Conservation (phyloP, 2,113 vertebrate species). For the Mus spicilegus region DNA sequence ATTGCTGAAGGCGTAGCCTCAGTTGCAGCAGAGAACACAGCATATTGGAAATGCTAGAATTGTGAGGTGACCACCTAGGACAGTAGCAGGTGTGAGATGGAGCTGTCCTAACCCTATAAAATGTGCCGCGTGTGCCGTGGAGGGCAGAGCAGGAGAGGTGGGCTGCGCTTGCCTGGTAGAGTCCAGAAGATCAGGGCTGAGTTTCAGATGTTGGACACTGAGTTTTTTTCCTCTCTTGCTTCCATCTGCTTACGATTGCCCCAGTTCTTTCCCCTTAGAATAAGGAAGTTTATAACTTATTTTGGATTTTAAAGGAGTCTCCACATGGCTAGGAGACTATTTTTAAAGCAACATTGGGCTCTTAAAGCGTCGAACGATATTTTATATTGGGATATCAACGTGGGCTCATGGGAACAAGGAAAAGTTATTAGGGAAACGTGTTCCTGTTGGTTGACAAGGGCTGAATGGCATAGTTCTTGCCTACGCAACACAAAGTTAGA, state of each 20-base stretch:
- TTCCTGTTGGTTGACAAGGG: background rate
- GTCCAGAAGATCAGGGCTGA: background rate
- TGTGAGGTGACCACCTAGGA: background rate
- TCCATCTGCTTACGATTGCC: background rate
- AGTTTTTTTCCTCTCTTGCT: background rate
- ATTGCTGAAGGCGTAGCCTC: background rate
- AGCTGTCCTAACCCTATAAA: too few relatives aligned
- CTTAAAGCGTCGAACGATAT: background rate
- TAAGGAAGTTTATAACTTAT: background rate
- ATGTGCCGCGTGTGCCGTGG: background rate
- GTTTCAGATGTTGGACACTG: background rate
- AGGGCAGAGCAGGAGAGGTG: background rate
- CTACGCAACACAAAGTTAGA: background rate
- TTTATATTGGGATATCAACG: background rate
- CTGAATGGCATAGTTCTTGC: background rate
- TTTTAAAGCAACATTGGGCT: background rate
- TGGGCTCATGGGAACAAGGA: background rate
- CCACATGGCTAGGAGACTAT: background rate
- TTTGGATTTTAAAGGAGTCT: background rate
- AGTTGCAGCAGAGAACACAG: background rate
- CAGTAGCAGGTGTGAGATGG: background rate
- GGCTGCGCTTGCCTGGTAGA: background rate
- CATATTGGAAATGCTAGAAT: background rate
- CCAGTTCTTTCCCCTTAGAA: background rate
- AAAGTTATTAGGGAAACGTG: too few relatives aligned